These are phyloP conservation scores for Octopus bimaculoides DNA, from an alignment of 1,140 invertebrate genomes.

Conservation along the genomic window DNA sequence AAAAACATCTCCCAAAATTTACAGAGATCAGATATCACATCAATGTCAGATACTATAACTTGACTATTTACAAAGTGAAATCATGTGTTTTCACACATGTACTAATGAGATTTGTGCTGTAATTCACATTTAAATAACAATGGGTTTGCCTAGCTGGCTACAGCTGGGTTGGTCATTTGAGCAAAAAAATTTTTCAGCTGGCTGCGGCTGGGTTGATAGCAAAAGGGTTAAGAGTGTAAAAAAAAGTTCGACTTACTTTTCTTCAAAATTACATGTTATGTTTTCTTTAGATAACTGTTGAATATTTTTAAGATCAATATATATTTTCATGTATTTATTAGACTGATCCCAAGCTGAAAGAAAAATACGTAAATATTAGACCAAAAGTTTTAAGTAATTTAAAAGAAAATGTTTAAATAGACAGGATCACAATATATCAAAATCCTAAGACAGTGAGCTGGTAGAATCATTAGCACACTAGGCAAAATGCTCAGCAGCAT, in stretches of 20 bases:
- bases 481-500: background rate
- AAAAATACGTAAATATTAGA: background rate
- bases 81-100: too few relatives aligned
- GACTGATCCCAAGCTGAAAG: slow-evolving; percentile 5
- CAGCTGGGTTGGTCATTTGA: too few relatives aligned
- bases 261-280: background rate
- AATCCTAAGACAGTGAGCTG: background rate
- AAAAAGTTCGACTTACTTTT: background rate
- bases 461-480: background rate
- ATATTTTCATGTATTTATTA: slow-evolving; percentile 3
- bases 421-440: background rate
- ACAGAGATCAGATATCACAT: too few relatives aligned
- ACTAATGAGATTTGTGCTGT: too few relatives aligned
- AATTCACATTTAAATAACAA: too few relatives aligned
- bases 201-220: too few relatives aligned
- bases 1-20: too few relatives aligned
- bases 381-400: background rate
- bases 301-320: slow-evolving; percentile 6
- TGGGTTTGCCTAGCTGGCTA: too few relatives aligned
- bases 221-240: background rate
- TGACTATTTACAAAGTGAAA: too few relatives aligned
- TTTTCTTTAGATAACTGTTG: background rate
- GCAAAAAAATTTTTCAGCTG: too few relatives aligned
- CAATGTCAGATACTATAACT: too few relatives aligned
- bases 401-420: background rate